Percentiles rank a stretch among this genome's conserved stretches.
Conservation (phyloP, 2,113 vertebrate genomes). For the Oncorhynchus nerka region DNA sequence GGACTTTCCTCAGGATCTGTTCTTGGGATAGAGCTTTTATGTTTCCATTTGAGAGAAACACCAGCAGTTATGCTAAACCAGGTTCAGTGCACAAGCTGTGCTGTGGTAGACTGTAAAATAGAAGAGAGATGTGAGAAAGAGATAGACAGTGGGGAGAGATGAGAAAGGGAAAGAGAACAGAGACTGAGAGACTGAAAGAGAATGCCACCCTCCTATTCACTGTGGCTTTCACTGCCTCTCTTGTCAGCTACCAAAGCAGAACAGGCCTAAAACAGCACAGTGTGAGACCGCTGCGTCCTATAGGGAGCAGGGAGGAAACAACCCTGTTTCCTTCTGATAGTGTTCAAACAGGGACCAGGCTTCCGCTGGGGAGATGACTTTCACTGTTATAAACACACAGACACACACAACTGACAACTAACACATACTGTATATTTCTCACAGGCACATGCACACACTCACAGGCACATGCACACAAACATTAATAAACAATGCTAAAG, state of each 20-base stretch:
- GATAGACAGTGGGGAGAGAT: too few species aligned
- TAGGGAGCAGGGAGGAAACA: background rate
- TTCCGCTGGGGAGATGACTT: slow-evolving; percentile 18
- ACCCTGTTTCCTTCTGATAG: slow-evolving; percentile 42
- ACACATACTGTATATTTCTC: background rate
- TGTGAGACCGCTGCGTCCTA: slow-evolving; percentile 20
- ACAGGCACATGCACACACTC: background rate
- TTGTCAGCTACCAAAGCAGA: background rate
- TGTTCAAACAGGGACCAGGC: slow-evolving; percentile 14
- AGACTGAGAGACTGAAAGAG: slow-evolving; percentile 27
- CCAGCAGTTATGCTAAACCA: background rate
- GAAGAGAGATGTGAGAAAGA: too few species aligned
- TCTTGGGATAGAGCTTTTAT: background rate
- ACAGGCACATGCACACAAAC: background rate
- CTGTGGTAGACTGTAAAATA: background rate
- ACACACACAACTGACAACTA: background rate
- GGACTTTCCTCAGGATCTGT: background rate
- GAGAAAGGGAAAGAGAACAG: background rate
- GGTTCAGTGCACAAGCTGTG: background rate
- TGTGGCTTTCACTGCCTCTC: slow-evolving; percentile 3
- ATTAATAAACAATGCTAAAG: background rate
- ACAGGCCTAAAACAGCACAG: slow-evolving; percentile 5
- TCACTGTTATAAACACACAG: slow-evolving; percentile 3
- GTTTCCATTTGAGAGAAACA: background rate
- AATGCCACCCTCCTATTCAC: slow-evolving; percentile 33